Conservation (phyloP, 92 coral and sea anemone genomes). For the Palythoa heliodiscus region DNA sequence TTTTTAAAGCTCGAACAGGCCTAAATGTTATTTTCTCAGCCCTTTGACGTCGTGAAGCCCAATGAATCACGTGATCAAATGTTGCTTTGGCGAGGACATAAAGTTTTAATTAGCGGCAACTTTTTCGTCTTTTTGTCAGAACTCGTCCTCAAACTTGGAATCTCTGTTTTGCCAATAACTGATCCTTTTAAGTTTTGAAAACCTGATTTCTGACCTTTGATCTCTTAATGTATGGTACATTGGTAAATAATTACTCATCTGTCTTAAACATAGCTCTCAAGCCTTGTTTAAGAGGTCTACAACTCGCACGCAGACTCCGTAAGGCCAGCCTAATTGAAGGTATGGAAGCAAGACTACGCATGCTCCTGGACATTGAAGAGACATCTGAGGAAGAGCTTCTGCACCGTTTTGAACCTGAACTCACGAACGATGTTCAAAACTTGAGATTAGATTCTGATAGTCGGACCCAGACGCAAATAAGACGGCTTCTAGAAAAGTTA, state of each 20-base stretch:
- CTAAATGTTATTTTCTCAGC: too few species aligned
- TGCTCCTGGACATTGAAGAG: not conserved
- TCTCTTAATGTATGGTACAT: not conserved
- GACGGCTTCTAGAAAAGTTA: slow-evolving; percentile 10
- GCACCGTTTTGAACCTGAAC: not conserved
- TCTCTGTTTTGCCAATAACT: not conserved
- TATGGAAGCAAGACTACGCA: not conserved
- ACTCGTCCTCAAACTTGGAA: too few species aligned
- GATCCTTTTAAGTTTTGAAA: too few species aligned
- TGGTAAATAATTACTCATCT: not conserved
- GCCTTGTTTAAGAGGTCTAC: slow-evolving; percentile 7
- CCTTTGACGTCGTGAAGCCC: too few species aligned
- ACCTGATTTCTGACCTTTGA: too few species aligned
- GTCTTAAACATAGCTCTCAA: not conserved
- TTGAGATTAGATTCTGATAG: not conserved
- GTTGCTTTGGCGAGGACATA: too few species aligned
- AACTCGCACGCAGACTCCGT: not conserved
- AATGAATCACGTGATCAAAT: too few species aligned
- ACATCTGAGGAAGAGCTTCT: slow-evolving; percentile 8
- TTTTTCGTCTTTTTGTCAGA: too few species aligned
- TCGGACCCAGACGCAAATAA: not conserved
- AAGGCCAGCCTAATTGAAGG: not conserved
- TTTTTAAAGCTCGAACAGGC: too few species aligned
- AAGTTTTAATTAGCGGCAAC: too few species aligned
- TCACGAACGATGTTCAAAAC: too few species aligned